These are phyloP conservation scores for Eilema sororculum DNA, from an alignment of 2,888 invertebrate species.

Conservation along the genomic window DNA sequence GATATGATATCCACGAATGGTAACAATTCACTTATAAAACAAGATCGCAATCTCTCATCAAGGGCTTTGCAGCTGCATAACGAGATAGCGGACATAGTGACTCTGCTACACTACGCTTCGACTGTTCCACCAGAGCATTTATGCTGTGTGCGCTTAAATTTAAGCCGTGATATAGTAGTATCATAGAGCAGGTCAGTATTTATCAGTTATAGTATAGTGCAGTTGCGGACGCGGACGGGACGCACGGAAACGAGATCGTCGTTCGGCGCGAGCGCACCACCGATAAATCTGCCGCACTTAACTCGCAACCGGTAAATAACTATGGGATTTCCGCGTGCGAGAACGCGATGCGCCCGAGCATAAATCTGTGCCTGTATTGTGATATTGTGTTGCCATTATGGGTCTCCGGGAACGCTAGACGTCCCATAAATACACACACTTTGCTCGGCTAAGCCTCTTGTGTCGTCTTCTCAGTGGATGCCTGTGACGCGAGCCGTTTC, in stretches of 20 bases:
- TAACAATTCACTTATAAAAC: slow-evolving; percentile 39
- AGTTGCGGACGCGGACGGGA: slow-evolving; percentile 65
- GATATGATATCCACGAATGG: slow-evolving; percentile 34
- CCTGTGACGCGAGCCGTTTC: slow-evolving; percentile 60
- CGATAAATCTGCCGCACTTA: slow-evolving; percentile 87
- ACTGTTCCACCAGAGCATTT: slow-evolving; percentile 57
- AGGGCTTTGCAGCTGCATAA: slow-evolving; percentile 49
- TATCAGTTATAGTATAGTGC: slow-evolving; percentile 59
- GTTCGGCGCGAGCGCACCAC: slow-evolving; percentile 69
- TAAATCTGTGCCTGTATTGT: slow-evolving; percentile 86
- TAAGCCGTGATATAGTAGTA: slow-evolving; percentile 68
- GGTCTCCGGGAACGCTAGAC: slow-evolving; percentile 75
- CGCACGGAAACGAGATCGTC: slow-evolving; percentile 83
- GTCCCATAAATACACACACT: slow-evolving; percentile 80
- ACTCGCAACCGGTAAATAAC: slow-evolving; percentile 87
- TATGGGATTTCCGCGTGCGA: slow-evolving; percentile 87
- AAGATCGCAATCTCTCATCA: slow-evolving; percentile 48
- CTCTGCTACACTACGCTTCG: slow-evolving; percentile 53
- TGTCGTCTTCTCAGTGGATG: slow-evolving; percentile 62
- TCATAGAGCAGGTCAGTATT: slow-evolving; percentile 62
- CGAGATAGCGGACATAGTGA: slow-evolving; percentile 42
- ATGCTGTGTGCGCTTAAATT: slow-evolving; percentile 60
- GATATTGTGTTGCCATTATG: slow-evolving; percentile 87
- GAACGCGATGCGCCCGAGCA: slow-evolving; percentile 82
- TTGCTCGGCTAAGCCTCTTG: slow-evolving; percentile 64